Base-by-base conservation (phyloP, 2,888 invertebrate species). In the Meiosimyza decipiens region DNA sequence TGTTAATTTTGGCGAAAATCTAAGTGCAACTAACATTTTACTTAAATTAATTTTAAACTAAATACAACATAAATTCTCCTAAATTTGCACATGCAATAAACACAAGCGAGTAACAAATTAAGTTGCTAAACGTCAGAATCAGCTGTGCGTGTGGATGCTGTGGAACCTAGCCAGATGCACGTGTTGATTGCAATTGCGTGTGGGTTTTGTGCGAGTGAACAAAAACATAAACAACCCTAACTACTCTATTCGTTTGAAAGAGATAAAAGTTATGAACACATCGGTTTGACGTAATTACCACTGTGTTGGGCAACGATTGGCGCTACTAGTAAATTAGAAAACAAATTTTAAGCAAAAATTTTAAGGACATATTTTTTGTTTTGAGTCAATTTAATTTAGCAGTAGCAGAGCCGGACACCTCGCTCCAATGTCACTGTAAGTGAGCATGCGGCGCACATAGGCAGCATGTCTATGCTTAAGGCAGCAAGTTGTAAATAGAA, bases 21-120 rank as follows among this genome's bases (percentile, higher is more conserved):
- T 73, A 15, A 78, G 28, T 9, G 76, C 52, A 68, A 75, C 15
- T 63, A 79, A 71, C 79, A 78, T 77, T 73, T 66, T 40, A 73
- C 67, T 70, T 50, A 72, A 73, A 12, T 40, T 11, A 67, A 16
- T 62, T 54, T 47, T 13, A 51, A 52, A 22, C 40, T 47, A 13
- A 11, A 15, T 33, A n/a, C 52, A 65, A 51, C 28, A 22, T 18
- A 15, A 47, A 54, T 33, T 33, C 55, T 65, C 52, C 33, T 18
- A 63, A 62, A 54, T 16, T 6, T 5, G 51, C 12, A 49, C 60
- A n/a, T 16, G 7, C n/a, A n/a, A n/a, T n/a, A 68, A 47, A 18
- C 5, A 54, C 11, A 22, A 50, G 16, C 4, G 16, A 4, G 13
- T 33, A 16, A 47, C 6, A 5, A 16, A 50, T 6, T 50, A 49